These are phyloP conservation scores for Ophiodon elongatus DNA, from an alignment of 2,113 vertebrate genomes.

Conservation along the genomic window DNA sequence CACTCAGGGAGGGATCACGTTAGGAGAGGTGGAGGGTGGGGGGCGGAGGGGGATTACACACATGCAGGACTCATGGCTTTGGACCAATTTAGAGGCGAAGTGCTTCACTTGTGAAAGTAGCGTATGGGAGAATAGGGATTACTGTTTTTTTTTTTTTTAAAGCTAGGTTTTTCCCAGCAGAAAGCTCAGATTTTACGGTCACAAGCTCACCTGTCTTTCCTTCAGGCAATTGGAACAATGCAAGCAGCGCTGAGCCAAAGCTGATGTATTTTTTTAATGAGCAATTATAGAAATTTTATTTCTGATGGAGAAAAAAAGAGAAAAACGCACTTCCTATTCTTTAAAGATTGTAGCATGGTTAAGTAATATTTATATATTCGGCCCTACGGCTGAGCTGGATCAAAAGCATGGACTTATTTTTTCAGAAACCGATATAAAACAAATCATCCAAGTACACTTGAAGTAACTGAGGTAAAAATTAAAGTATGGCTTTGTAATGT, in stretches of 20 bases:
- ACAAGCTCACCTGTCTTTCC: conserved; percentile 40
- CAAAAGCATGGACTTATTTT: conserved; percentile 20
- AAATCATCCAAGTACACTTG: conserved; percentile 10
- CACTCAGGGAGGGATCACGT: conserved; percentile 41
- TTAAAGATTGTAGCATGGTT: conserved; percentile 3
- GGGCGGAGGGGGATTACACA: conserved; percentile 45
- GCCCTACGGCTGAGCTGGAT: conserved; percentile 23
- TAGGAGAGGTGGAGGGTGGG: too few relatives aligned
- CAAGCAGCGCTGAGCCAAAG: conserved; percentile 10
- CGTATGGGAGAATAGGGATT: conserved; percentile 38
- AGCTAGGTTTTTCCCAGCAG: conserved; percentile 38
- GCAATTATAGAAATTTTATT: conserved; percentile 30
- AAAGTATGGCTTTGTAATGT: conserved; percentile 38
- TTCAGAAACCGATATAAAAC: conserved; percentile 12
- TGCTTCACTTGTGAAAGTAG: conserved; percentile 40
- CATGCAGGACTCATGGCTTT: conserved; percentile 50
- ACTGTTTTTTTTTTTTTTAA: conserved; percentile 41
- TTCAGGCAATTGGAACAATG: conserved; percentile 40
- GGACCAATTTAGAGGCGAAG: conserved; percentile 49
- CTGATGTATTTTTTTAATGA: conserved; percentile 37
- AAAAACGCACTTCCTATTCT: not conserved
- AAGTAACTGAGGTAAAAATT: conserved; percentile 37
- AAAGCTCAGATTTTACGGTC: conserved; percentile 28
- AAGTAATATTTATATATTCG: conserved; percentile 19
- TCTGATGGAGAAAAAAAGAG: not conserved